Evolutionary conservation across 2,113 vertebrate species (phyloP).

Genomic region (Sarotherodon lohbergeri): DNA sequence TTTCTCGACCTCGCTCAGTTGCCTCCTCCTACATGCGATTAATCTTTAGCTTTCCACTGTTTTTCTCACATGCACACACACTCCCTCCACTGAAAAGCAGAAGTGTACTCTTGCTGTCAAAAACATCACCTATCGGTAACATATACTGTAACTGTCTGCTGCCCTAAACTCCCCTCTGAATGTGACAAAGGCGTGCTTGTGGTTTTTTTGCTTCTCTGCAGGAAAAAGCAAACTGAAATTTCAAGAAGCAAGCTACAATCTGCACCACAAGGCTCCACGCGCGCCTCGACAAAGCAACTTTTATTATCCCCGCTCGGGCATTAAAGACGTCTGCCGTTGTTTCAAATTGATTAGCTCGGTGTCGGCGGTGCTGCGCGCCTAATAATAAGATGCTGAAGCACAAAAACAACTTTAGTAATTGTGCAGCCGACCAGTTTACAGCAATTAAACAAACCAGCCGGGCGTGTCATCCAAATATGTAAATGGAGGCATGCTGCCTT

Average conservation of each 20-base stretch:
- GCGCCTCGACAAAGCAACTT: background rate
- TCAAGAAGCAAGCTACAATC: background rate
- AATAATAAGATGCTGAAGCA: slow-evolving; percentile 19
- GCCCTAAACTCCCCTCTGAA: background rate
- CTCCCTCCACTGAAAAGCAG: background rate
- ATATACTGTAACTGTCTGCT: background rate
- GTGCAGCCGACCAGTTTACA: background rate
- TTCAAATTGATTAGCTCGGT: slow-evolving; percentile 17
- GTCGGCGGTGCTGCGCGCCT: background rate
- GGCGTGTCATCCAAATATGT: slow-evolving; percentile 38
- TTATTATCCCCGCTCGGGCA: background rate
- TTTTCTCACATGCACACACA: background rate
- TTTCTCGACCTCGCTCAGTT: background rate
- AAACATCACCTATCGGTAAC: background rate
- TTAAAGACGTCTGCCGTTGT: background rate
- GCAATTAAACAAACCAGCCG: slow-evolving; percentile 35
- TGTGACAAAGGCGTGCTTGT: rapidly evolving
- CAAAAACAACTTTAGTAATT: background rate
- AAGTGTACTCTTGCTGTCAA: background rate
- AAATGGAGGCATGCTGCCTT: background rate
- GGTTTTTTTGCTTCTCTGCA: background rate
- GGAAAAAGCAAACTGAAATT: background rate
- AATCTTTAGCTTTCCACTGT: background rate
- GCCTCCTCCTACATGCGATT: background rate
- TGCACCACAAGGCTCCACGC: background rate